These are phyloP conservation scores for Nothobranchius kuhntae DNA, from an alignment of 2,113 vertebrate species.

Conservation along the genomic window DNA sequence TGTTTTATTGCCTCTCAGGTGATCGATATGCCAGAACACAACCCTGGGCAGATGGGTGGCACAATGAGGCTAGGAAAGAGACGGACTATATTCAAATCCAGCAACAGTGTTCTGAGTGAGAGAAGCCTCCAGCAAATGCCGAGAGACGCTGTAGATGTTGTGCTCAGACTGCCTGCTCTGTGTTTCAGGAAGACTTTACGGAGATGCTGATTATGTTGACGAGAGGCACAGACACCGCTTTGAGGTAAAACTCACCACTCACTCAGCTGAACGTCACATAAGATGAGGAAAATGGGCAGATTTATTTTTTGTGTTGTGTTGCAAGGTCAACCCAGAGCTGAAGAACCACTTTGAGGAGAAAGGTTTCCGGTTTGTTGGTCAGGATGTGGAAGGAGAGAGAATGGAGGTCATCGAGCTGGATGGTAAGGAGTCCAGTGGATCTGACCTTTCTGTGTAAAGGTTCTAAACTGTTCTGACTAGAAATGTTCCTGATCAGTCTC, in stretches of 20 bases:
- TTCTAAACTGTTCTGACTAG: too few relatives aligned
- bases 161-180: slow-evolving; percentile 7
- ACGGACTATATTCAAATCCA: slow-evolving; percentile 90
- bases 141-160: not conserved
- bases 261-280: not conserved
- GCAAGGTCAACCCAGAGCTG: slow-evolving; percentile 93
- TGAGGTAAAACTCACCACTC: slow-evolving; percentile 80
- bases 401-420: slow-evolving; percentile 96
- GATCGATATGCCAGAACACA: slow-evolving; percentile 98
- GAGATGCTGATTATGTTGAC: slow-evolving; percentile 88
- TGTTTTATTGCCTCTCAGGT: slow-evolving; percentile 75
- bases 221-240: slow-evolving; percentile 95
- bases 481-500: too few relatives aligned
- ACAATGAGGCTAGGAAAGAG: slow-evolving; percentile 98
- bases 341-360: slow-evolving; percentile 88
- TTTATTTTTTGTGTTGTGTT: not conserved
- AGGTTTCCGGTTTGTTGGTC: slow-evolving; percentile 91
- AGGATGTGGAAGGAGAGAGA: slow-evolving; percentile 92
- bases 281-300: not conserved
- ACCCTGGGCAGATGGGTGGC: slow-evolving; percentile 95
- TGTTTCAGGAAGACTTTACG: slow-evolving; percentile 88
- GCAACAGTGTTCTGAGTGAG: slow-evolving; percentile 89
- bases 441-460: too few relatives aligned
- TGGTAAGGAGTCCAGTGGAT: slow-evolving; percentile 69
- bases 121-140: not conserved